These are phyloP conservation scores for Drosophila lini DNA, from an alignment of 1,140 invertebrate species.

Conservation along the genomic window DNA sequence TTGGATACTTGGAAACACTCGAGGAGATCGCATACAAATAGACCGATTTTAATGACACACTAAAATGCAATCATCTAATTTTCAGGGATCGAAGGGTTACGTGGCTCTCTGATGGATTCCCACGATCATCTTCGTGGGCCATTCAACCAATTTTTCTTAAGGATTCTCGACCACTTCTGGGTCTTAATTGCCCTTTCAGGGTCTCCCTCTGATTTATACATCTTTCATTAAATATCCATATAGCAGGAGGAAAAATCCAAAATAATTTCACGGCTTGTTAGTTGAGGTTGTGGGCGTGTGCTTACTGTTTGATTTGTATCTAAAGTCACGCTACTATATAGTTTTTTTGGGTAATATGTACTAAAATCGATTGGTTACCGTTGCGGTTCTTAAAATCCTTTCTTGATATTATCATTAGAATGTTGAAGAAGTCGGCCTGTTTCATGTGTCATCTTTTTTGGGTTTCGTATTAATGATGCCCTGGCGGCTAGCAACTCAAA, in stretches of 20 bases:
- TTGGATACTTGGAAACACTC: constrained; percentile 44
- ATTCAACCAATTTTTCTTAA: constrained; percentile 57
- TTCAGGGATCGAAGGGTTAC: constrained; percentile 62
- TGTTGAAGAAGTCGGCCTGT: constrained; percentile 43
- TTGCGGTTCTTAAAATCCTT: constrained; percentile 41
- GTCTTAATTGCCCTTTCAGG: constrained; percentile 71
- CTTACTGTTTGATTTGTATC: constrained; percentile 74
- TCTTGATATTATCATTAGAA: constrained; percentile 79
- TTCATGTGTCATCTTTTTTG: constrained; percentile 44
- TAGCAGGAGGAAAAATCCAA: constrained; percentile 9
- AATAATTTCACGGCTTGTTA: constrained; percentile 77
- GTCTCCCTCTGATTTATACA: constrained; percentile 52
- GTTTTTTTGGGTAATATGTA: constrained; percentile 10
- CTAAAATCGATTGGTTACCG: constrained; percentile 70
- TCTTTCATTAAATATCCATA: constrained; percentile 50
- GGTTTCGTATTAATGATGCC: constrained; percentile 64
- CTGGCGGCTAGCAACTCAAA: constrained; percentile 49
- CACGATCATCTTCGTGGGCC: constrained; percentile 65
- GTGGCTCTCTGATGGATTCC: constrained; percentile 46
- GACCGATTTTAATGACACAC: constrained; percentile 73
- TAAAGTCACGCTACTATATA: constrained; percentile 34
- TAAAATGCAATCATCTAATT: constrained; percentile 76
- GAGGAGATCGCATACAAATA: constrained; percentile 55
- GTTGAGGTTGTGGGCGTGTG: constrained; percentile 67
- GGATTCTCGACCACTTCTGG: constrained; percentile 28